Percentiles rank a stretch among this genome's conserved stretches.
phyloP scores from a whole-genome alignment of 2,797 vertebrate species.

The Echeneis naucrates region DNA sequence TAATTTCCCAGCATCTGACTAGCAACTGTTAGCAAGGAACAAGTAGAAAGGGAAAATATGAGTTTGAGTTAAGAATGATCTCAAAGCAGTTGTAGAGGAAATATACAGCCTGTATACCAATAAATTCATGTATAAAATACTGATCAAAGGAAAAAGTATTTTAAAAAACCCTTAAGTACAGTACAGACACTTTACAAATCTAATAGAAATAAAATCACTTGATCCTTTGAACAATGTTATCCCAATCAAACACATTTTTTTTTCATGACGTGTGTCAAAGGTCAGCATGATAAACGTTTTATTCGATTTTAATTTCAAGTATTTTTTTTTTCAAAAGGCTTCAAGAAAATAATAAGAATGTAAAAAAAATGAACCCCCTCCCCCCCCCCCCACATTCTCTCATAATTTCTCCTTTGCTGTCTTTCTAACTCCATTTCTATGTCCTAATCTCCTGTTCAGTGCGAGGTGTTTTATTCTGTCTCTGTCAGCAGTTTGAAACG shows the following conservation, averaged over 20 bases:
- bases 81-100: background rate
- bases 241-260: too few species aligned
- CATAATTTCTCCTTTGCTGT: slow-evolving; percentile 58
- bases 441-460: slow-evolving; percentile 80
- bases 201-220: too few species aligned
- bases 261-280: slow-evolving; percentile 53
- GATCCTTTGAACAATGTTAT: background rate
- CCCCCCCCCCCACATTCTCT: too few species aligned
- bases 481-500: slow-evolving; percentile 84
- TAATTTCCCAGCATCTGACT: slow-evolving; percentile 19
- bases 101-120: background rate
- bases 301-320: slow-evolving; percentile 74
- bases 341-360: slow-evolving; percentile 54
- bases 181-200: background rate
- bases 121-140: background rate
- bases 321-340: slow-evolving; percentile 61
- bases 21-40: slow-evolving; percentile 20
- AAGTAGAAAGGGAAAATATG: slow-evolving; percentile 13
- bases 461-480: slow-evolving; percentile 81
- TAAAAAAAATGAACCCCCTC: too few species aligned
- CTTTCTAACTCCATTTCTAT: slow-evolving; percentile 63
- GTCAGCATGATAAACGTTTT: slow-evolving; percentile 69
- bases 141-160: background rate
- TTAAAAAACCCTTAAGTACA: background rate
- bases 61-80: slow-evolving; percentile 8